Evolutionary conservation across 1,140 invertebrate genomes (phyloP), one percentile per base, ranked within the genome.

Genomic region (Maconellicoccus hirsutus): DNA sequence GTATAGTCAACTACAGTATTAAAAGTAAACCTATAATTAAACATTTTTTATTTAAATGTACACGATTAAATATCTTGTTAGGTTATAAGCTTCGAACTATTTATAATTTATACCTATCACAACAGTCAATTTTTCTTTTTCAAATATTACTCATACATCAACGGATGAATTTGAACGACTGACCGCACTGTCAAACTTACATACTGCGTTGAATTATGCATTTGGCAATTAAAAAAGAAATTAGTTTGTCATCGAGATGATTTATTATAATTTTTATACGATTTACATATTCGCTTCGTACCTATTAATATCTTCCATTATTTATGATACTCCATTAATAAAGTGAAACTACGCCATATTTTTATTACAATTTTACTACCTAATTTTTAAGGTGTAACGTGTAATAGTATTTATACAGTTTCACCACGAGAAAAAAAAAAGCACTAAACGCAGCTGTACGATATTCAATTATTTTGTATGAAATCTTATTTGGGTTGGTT

Each of bases 401-500:
- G 42, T 52, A 52, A n/a, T n/a, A n/a, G n/a, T 52, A 52, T 8
- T 52, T 52, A 52, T 52, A 52, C 10, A 16, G 4, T 52, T 52
- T 52, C n/a, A 52, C 42, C 6, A 8, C n/a, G n/a, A n/a, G n/a
- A n/a, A n/a, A n/a, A n/a, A n/a, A n/a, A 3, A 19, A 52, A 52
- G 42, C n/a, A 52, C 42, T 16, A 52, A 19, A 16, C 42, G n/a
- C 42, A 52, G 42, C 42, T 52, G 42, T 52, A 8, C n/a, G n/a
- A n/a, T 52, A 52, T 52, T 52, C 42, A 52, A 52, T 52, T 52
- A 52, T 52, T 52, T 52, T 52, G 42, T 52, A 52, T 52, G n/a
- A 52, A 52, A 52, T 16, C 42, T 52, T 19, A 16, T 52, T 4
- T 33, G 29, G 3, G 29, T 33, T 33, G 29, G 29, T 33, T 52